Conservation (phyloP, 2,888 invertebrate genomes). For the Macrophya alboannulata region DNA sequence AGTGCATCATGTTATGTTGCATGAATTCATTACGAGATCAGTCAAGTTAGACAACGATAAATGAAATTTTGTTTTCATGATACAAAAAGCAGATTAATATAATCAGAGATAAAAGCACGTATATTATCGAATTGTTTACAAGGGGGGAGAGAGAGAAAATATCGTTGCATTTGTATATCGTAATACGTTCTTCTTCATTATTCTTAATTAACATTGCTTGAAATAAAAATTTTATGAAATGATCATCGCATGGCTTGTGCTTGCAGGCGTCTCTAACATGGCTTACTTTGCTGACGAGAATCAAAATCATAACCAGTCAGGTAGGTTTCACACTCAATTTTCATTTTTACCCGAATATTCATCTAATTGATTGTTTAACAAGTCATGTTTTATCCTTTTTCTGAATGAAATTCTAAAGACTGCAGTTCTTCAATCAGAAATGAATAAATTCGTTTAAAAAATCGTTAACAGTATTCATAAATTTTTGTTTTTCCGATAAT, state of each 20-base stretch:
- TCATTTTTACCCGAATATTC: constrained; percentile 52
- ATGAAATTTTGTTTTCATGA: background rate
- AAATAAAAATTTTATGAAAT: constrained; percentile 64
- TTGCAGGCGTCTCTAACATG: constrained; percentile 88
- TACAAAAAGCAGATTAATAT: too few species aligned
- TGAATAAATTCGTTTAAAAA: background rate
- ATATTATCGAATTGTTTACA: background rate
- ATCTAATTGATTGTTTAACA: background rate
- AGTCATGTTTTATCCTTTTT: background rate
- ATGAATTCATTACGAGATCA: background rate
- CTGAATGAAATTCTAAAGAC: constrained; percentile 54
- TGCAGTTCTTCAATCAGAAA: background rate
- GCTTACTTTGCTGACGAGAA: constrained; percentile 90
- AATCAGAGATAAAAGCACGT: too few species aligned
- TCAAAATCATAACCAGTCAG: constrained; percentile 84
- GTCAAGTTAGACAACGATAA: background rate
- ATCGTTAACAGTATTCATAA: background rate
- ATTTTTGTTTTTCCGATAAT: constrained; percentile 46
- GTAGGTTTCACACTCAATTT: constrained; percentile 71
- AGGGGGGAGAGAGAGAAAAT: too few species aligned
- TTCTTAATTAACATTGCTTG: constrained; percentile 47
- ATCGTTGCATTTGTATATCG: background rate
- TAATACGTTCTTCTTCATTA: background rate
- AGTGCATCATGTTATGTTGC: constrained; percentile 12
- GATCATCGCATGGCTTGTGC: constrained; percentile 80